Conservation (phyloP, 2,113 vertebrate species). For the Neofelis nebulosa region DNA sequence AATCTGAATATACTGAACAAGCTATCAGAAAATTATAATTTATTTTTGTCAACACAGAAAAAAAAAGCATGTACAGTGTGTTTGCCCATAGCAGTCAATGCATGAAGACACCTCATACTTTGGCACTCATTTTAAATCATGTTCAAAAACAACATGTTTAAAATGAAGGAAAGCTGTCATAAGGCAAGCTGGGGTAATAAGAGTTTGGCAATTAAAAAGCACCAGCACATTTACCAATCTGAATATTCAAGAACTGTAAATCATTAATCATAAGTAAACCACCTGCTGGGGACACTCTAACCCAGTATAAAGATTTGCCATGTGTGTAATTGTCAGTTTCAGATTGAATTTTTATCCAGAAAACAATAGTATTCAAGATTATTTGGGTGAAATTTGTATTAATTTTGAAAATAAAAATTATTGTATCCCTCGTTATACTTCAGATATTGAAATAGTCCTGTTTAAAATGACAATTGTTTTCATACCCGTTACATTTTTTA, state of each 20-base stretch:
- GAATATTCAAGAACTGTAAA: constrained; percentile 62
- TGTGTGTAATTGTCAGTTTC: not conserved
- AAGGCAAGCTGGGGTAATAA: constrained; percentile 26
- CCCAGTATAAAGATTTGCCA: constrained; percentile 33
- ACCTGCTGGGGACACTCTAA: constrained; percentile 49
- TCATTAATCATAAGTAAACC: constrained; percentile 47
- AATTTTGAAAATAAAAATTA: constrained; percentile 27
- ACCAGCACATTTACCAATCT: not conserved
- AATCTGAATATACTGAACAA: not conserved
- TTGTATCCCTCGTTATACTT: not conserved
- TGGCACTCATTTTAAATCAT: constrained; percentile 34
- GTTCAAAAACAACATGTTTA: constrained; percentile 48
- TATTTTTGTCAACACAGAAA: constrained; percentile 46
- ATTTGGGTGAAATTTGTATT: not conserved
- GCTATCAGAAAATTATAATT: constrained; percentile 5
- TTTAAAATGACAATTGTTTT: not conserved
- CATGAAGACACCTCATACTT: not conserved
- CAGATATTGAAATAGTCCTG: not conserved
- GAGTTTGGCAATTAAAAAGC: constrained; percentile 40
- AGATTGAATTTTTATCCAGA: not conserved
- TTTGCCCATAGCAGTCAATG: constrained; percentile 45
- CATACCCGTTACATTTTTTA: not conserved
- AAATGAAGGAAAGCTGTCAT: constrained; percentile 64
- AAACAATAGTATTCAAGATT: not conserved
- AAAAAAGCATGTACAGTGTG: not conserved